Percentiles rank a stretch among this genome's conserved stretches.
Conservation (phyloP, 2,113 vertebrate genomes). For the Eurypyga helias region DNA sequence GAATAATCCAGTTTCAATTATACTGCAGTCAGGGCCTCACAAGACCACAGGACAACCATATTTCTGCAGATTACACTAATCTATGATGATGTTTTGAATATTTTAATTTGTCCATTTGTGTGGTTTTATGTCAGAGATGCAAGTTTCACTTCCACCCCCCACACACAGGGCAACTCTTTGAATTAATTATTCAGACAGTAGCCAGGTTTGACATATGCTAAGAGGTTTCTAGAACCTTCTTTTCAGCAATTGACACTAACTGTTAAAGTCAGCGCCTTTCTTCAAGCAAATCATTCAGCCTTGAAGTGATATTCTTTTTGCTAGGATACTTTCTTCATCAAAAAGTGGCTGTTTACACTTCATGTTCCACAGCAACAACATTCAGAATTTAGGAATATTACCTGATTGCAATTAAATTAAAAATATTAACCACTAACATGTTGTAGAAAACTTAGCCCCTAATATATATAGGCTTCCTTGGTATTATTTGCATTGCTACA, state of each 20-base stretch:
- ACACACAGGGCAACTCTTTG: background rate
- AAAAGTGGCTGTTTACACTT: background rate
- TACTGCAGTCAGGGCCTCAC: background rate
- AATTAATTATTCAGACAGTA: background rate
- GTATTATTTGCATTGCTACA: background rate
- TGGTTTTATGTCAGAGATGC: background rate
- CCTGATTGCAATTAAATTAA: background rate
- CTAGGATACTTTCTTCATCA: background rate
- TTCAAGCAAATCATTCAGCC: background rate
- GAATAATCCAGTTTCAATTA: conserved; percentile 52
- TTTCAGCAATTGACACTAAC: background rate
- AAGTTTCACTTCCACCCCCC: background rate
- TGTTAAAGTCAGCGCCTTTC: background rate
- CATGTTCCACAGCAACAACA: background rate
- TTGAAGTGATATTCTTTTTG: background rate
- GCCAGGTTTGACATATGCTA: background rate
- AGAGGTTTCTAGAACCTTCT: background rate
- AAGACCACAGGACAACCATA: background rate
- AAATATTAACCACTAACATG: background rate
- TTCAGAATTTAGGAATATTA: background rate
- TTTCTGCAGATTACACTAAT: background rate
- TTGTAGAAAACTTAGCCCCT: background rate
- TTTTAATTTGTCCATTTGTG: background rate
- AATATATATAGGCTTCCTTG: background rate
- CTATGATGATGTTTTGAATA: background rate